These are phyloP conservation scores for Hiodon tergisus DNA, from an alignment of 2,113 vertebrate species.

Conservation along the genomic window DNA sequence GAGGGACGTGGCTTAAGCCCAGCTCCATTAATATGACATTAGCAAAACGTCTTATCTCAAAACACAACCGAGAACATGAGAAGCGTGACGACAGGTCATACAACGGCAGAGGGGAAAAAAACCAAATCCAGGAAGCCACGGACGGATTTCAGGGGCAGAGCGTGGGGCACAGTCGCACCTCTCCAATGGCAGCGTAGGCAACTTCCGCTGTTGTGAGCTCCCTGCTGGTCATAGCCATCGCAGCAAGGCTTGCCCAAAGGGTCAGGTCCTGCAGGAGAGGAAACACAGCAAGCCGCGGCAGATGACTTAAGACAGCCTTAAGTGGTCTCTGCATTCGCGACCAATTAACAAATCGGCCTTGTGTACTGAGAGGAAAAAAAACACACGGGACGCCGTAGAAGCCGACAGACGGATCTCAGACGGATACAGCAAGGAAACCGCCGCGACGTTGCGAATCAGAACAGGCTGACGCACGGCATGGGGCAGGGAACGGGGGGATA, in stretches of 20 bases:
- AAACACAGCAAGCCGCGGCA: not conserved
- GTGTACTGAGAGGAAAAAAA: not conserved
- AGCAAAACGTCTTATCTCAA: not conserved
- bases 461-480: not conserved
- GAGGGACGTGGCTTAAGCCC: not conserved
- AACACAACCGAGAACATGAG: no score
- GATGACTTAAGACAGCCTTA: not conserved
- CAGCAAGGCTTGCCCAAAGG: slow-evolving; percentile 92
- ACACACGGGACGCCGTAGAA: not conserved
- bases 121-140: not conserved
- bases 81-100: not conserved
- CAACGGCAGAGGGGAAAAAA: not conserved
- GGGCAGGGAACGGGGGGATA: not conserved
- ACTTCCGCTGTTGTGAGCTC: slow-evolving; percentile 86
- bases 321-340: not conserved
- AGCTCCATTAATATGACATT: not conserved
- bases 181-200: slow-evolving; percentile 83
- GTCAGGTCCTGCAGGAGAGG: slow-evolving; percentile 70
- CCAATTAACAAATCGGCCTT: not conserved
- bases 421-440: not conserved
- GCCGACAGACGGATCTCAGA: not conserved
- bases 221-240: slow-evolving; percentile 82
- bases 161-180: slow-evolving; percentile 60
- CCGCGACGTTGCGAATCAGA: not conserved
- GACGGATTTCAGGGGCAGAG: not conserved